Evolutionary conservation across 2,797 vertebrate genomes (phyloP), one percentile per base, ranked within the genome.

Genomic region (Hyperoplus lanceolatus): DNA sequence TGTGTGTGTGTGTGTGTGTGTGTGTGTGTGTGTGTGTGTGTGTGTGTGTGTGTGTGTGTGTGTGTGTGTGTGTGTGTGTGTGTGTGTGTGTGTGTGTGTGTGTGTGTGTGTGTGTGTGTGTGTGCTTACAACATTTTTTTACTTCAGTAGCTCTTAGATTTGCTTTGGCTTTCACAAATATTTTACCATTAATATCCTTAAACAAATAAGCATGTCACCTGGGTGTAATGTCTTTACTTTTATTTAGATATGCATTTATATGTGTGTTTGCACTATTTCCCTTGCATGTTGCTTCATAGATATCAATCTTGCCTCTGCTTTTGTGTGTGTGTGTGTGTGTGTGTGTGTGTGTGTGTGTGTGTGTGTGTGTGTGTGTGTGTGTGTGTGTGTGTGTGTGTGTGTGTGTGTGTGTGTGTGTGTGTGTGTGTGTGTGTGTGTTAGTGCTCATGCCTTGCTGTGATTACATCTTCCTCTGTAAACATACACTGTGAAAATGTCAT

Each of bases 391-490:
- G 53, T 67, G 38, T 15, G 65, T 45, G 12, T 42, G 38, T 29
- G 14, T 41, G 45, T 43, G 11, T 18, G 68, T 38, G 42, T 14
- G 5, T 45, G 45, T 42, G 29, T n/a, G 36, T 29, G 38, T 59
- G 53, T 21, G 61, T 51, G 45, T 49, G 48, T 59, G 57, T 45
- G 42, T 63, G 49, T 43, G 50, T 54, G 54, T 55, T 48, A 54
- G 62, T 38, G 55, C 15, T 18, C n/a, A 0, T 18, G 29, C n/a
- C 14, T 57, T 39, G 57, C 65, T 55, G 60, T 64, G 68, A 77
- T 64, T 80, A 46, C 64, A 65, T 68, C 48, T 41, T 14, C 29
- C 18, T 79, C 36, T 80, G 42, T 73, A 60, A 84, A 78, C 69
- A 80, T 1, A 15, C 60, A 11, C 42, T 9, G 46, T 50, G 39